Percentiles rank a stretch among this genome's conserved stretches.
phyloP scores from a whole-genome alignment of 1,140 invertebrate species.

The Drosophila tani region DNA sequence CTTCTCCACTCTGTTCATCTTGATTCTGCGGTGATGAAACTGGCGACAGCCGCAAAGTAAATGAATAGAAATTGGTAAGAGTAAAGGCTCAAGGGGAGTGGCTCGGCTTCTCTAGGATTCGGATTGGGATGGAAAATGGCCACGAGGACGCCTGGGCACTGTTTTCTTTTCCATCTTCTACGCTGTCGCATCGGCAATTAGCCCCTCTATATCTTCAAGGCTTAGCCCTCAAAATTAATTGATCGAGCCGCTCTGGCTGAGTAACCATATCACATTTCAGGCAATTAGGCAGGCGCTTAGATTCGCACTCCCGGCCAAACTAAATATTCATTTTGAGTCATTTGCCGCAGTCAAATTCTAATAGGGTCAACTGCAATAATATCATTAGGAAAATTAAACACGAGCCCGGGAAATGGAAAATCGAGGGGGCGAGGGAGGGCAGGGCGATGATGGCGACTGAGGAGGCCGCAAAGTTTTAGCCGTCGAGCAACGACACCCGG shows the following conservation, averaged over 20 bases:
- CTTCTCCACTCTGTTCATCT: slow-evolving; percentile 8
- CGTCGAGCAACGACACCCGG: slow-evolving; percentile 62
- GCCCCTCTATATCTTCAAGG: slow-evolving; percentile 57
- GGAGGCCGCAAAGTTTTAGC: slow-evolving; percentile 63
- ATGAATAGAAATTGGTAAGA: slow-evolving; percentile 38
- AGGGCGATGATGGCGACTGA: slow-evolving; percentile 1
- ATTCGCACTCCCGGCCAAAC: slow-evolving; percentile 43
- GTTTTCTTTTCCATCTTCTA: slow-evolving; percentile 35
- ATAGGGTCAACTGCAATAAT: slow-evolving; percentile 84
- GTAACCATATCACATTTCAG: slow-evolving; percentile 73
- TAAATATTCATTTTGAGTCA: slow-evolving; percentile 83
- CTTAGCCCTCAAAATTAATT: slow-evolving; percentile 69
- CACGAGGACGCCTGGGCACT: slow-evolving; percentile 1
- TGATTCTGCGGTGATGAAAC: slow-evolving; percentile 23
- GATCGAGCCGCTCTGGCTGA: slow-evolving; percentile 57
- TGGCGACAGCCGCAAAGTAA: slow-evolving; percentile 64
- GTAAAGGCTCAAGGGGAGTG: neutral
- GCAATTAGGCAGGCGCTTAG: slow-evolving; percentile 65
- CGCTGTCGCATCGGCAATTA: slow-evolving; percentile 55
- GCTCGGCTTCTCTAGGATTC: neutral
- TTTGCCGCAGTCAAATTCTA: slow-evolving; percentile 77
- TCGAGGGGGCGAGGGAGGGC: neutral
- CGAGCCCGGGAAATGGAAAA: slow-evolving; percentile 39
- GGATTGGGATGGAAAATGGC: slow-evolving; percentile 7
- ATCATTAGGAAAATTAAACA: slow-evolving; percentile 84